Evolutionary conservation across 2,113 vertebrate species (phyloP).

Genomic region (Catagonus wagneri): DNA sequence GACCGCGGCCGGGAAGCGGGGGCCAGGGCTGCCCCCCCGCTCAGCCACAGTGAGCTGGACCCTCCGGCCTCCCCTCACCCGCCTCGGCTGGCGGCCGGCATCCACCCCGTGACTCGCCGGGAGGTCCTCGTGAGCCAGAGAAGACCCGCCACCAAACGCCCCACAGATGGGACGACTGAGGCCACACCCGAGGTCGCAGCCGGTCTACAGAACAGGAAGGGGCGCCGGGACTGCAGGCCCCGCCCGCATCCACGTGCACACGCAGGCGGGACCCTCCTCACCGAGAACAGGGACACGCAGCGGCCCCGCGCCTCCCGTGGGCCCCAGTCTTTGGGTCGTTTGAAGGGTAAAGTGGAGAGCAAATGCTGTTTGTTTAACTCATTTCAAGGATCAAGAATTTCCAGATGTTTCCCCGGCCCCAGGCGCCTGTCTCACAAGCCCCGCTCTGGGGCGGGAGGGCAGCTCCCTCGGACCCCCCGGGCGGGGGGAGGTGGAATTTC

Average conservation of each 20-base stretch:
- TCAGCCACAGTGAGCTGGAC: fast-evolving
- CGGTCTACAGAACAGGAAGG: fast-evolving
- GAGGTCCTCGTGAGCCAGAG: fast-evolving
- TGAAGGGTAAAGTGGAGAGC: not conserved
- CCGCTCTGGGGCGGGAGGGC: fast-evolving
- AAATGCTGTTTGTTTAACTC: not conserved
- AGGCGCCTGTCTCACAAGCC: not conserved
- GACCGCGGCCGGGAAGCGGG: fast-evolving
- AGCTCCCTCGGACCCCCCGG: not conserved
- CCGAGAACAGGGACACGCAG: fast-evolving
- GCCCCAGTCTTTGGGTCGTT: not conserved
- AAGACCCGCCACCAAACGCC: not conserved
- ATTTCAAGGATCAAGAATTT: not conserved
- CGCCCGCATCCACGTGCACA: not conserved
- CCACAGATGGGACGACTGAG: not conserved
- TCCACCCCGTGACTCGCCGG: fast-evolving
- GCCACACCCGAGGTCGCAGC: not conserved
- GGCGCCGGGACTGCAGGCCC: fast-evolving
- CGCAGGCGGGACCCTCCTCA: fast-evolving
- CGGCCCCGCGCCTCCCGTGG: fast-evolving
- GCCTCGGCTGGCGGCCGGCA: fast-evolving
- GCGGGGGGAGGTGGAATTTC: not conserved
- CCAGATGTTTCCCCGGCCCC: not conserved
- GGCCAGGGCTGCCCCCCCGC: not conserved
- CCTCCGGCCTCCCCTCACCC: not conserved